Percentiles rank a stretch among this genome's conserved stretches.
Evolutionary conservation across 2,888 invertebrate species (phyloP).

Genomic region (Sthenelais limicola): DNA sequence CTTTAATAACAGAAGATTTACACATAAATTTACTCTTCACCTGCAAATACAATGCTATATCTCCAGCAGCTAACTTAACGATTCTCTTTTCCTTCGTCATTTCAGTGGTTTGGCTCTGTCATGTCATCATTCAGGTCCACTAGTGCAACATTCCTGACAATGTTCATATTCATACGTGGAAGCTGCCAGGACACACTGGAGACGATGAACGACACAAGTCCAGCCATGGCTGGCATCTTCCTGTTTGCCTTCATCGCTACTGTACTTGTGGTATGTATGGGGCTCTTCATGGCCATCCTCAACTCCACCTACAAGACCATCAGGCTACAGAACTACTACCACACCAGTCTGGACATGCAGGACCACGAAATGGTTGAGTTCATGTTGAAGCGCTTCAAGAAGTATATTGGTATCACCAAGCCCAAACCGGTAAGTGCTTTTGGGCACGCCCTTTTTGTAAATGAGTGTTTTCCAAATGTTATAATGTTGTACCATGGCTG

Average conservation of each 20-base stretch:
- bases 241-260: slow-evolving; percentile 71
- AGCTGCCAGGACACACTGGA: slow-evolving; percentile 6
- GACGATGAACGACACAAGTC: not conserved
- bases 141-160: slow-evolving; percentile 65
- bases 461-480: not conserved
- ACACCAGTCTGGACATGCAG: slow-evolving; percentile 69
- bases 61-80: not conserved
- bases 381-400: slow-evolving; percentile 67
- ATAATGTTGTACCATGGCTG: not conserved
- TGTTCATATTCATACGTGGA: slow-evolving; percentile 68
- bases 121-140: slow-evolving; percentile 65
- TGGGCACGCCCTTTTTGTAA: not conserved
- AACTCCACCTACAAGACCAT: slow-evolving; percentile 64
- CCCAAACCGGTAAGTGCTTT: slow-evolving; percentile 66
- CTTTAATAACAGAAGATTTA: too few species aligned
- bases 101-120: slow-evolving; percentile 61
- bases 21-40: too few species aligned
- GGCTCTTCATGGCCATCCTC: slow-evolving; percentile 71
- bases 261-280: slow-evolving; percentile 68
- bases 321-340: slow-evolving; percentile 67
- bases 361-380: slow-evolving; percentile 74
- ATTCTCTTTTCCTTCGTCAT: not conserved
- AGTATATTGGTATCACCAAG: slow-evolving; percentile 62
- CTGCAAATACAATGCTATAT: too few species aligned
- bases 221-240: slow-evolving; percentile 53